These are phyloP conservation scores for Parascotia fuliginaria DNA, from an alignment of 2,888 invertebrate species.

Conservation along the genomic window DNA sequence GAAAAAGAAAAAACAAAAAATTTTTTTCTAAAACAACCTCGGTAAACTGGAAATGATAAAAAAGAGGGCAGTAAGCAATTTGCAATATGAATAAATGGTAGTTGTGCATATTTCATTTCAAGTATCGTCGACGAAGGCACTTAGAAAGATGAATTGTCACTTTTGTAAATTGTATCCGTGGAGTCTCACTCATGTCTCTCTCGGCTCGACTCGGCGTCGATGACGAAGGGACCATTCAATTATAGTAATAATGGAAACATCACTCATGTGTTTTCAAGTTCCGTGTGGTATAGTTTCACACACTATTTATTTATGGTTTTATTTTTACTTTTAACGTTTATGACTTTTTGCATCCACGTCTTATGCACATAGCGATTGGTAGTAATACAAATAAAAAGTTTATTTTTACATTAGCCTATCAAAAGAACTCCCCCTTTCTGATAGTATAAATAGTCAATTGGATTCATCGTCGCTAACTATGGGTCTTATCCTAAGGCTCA, in stretches of 20 bases:
- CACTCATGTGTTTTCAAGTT: constrained; percentile 6
- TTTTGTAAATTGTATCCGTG: constrained; percentile 65
- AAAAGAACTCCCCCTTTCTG: no score
- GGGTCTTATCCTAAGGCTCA: no score
- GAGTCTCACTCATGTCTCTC: constrained; percentile 22
- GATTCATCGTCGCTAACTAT: no score
- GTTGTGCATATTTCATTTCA: constrained; percentile 73
- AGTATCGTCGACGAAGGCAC: constrained; percentile 57
- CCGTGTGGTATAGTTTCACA: no score
- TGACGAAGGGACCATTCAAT: constrained; percentile 21
- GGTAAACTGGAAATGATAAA: constrained; percentile 43
- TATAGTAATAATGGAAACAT: constrained; percentile 13
- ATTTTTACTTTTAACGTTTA: no score
- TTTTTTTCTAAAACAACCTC: constrained; percentile 40
- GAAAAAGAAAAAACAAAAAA: constrained; percentile 30
- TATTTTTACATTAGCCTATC: no score
- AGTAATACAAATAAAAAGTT: no score
- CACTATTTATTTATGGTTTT: no score
- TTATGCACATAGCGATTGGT: no score
- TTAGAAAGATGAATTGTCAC: constrained; percentile 78
- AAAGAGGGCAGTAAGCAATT: constrained; percentile 55
- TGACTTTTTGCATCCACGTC: no score
- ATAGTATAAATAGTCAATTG: no score
- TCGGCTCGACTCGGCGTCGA: constrained; percentile 9
- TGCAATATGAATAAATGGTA: constrained; percentile 63